Evolutionary conservation across 2,888 invertebrate genomes (phyloP).

Genomic region (Myopa testacea): DNA sequence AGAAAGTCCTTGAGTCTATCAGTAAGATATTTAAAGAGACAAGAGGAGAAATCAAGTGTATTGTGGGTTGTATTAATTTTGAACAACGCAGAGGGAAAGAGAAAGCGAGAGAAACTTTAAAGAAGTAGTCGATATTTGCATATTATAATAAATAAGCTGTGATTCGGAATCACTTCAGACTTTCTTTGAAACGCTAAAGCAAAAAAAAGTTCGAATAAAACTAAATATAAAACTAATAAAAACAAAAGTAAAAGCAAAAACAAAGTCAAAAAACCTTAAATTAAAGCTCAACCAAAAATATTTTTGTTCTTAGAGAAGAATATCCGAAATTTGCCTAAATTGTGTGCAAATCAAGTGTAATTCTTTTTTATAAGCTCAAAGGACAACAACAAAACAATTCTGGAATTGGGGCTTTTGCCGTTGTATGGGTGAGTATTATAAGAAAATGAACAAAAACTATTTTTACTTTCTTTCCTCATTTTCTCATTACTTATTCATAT

Average conservation of each 20-base stretch:
- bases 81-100: too few species aligned
- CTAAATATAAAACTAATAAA: not conserved
- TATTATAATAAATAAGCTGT: too few species aligned
- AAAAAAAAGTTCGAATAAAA: constrained; percentile 14
- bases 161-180: too few species aligned
- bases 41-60: not conserved
- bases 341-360: constrained; percentile 26
- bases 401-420: constrained; percentile 68
- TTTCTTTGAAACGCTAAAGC: not conserved
- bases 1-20: too few species aligned
- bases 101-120: too few species aligned
- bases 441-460: constrained; percentile 2
- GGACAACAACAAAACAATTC: constrained; percentile 55
- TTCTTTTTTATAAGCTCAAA: constrained; percentile 46
- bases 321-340: not conserved
- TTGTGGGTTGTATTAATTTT: too few species aligned
- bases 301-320: not conserved
- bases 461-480: not conserved
- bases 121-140: too few species aligned
- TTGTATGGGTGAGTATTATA: constrained; percentile 71
- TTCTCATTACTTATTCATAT: not conserved
- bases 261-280: constrained; percentile 5
- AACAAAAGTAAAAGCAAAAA: constrained; percentile 27
- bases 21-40: too few species aligned
- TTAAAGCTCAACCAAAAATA: constrained; percentile 4